Base-by-base conservation (phyloP, 2,888 invertebrate genomes). In the Nebria salina region DNA sequence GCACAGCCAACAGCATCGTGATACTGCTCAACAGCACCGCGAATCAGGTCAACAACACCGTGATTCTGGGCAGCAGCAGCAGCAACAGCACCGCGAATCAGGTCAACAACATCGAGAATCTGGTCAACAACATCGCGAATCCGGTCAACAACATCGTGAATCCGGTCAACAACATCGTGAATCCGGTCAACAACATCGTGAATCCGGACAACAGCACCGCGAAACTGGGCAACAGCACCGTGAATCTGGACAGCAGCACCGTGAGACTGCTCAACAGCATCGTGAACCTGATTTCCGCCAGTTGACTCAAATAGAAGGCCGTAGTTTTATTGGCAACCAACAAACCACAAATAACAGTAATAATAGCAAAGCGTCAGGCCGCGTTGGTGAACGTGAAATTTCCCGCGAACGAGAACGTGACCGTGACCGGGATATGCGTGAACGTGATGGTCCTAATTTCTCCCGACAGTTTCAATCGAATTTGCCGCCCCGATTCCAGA, bases 401-500 rank as follows among this genome's bases (percentile, higher is more conserved):
- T 88, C 86, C 82, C 88, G 89, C 41, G 86, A 86, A 66, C 83
- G 86, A 34, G 70, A 70, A 20, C 70, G 70, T 20, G 87, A 77
- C 85, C 70, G 70, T 20, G 87, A 77, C 85, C 72, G 85, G 54
- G 91, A 91, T 68, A 89, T 90, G 43, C 90, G 91, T 77, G 92
- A 91, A 84, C 88, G 90, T 76, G 93, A 92, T 84, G 90, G 89
- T 65, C 91, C 92, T 1, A 91, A 91, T 42, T 95, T 94, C 87
- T 93, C 94, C 7, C 92, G 94, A 85, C 93, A 93, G 84, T 96
- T 95, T 89, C 95, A 95, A 88, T 93, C 92, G 76, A 94, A 96
- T 89, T 91, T 97, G 86, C 97, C 97, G 77, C 97, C 97, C 15
- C 91, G 97, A 82, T 96, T 96, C 88, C 93, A 94, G 85, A 95